These are phyloP conservation scores for Brotula barbata DNA, from an alignment of 2,797 vertebrate species.

Conservation along the genomic window DNA sequence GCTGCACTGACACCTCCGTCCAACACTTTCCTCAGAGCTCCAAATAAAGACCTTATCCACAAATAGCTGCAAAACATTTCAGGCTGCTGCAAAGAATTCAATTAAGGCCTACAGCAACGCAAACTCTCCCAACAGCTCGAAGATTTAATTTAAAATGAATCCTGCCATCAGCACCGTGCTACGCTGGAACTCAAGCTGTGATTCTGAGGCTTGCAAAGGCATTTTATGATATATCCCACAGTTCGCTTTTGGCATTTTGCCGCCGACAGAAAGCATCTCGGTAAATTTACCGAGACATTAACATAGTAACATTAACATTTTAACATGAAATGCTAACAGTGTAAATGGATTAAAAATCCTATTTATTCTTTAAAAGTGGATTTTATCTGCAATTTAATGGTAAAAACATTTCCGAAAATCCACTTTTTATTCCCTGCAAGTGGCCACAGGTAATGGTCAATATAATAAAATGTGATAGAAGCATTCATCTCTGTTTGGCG, in stretches of 20 bases:
- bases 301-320: constrained; percentile 27
- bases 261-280: constrained; percentile 29
- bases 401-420: background rate
- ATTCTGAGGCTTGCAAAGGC: constrained; percentile 38
- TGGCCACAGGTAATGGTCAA: background rate
- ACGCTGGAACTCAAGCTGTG: constrained; percentile 60
- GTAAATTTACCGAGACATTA: constrained; percentile 8
- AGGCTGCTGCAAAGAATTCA: constrained; percentile 23
- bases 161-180: constrained; percentile 65
- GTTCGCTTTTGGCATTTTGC: constrained; percentile 26
- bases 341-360: background rate
- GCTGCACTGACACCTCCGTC: constrained; percentile 14
- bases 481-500: constrained; percentile 30
- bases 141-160: constrained; percentile 58
- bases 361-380: constrained; percentile 5
- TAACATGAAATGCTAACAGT: constrained; percentile 5
- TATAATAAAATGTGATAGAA: constrained; percentile 9
- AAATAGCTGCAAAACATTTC: constrained; percentile 34
- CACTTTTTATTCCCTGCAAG: background rate
- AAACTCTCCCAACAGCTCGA: constrained; percentile 32
- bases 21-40: constrained; percentile 17
- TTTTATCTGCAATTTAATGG: background rate
- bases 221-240: constrained; percentile 23
- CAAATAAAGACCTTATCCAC: constrained; percentile 19
- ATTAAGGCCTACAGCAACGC: constrained; percentile 41